phyloP scores from a whole-genome alignment of 2,797 vertebrate species.

The Lycodopsis pacificus region DNA sequence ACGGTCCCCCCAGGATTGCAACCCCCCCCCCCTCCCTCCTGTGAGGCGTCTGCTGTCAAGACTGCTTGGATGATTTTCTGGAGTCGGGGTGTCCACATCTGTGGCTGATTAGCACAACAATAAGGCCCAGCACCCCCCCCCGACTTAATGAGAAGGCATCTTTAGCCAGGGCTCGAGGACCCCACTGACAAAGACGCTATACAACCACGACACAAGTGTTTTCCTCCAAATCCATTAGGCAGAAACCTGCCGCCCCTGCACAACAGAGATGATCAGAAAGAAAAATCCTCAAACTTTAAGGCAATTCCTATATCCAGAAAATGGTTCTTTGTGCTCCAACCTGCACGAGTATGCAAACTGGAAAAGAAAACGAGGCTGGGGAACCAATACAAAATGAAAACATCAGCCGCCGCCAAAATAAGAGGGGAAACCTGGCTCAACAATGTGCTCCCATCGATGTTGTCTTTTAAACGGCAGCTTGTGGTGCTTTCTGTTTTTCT shows the following conservation, averaged over 20 bases:
- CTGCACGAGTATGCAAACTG: constrained; percentile 52
- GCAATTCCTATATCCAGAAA: constrained; percentile 26
- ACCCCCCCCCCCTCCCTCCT: constrained; percentile 42
- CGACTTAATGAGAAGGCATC: constrained; percentile 82
- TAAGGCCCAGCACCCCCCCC: constrained; percentile 71
- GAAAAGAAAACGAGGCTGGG: constrained; percentile 45
- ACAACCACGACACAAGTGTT: constrained; percentile 64
- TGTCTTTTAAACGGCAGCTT: constrained; percentile 58
- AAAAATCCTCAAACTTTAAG: constrained; percentile 9
- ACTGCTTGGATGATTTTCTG: constrained; percentile 79
- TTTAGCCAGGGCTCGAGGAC: constrained; percentile 69
- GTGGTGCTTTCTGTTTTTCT: constrained; percentile 53
- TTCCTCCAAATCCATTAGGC: constrained; percentile 59
- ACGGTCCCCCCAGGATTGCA: constrained; percentile 62
- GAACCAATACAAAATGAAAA: constrained; percentile 48
- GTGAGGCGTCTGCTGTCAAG: constrained; percentile 78
- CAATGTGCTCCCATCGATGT: constrained; percentile 19
- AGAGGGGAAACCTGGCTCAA: constrained; percentile 47
- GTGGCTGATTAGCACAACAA: constrained; percentile 88
- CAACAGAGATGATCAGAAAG: constrained; percentile 17
- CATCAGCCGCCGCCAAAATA: constrained; percentile 49
- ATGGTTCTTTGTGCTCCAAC: constrained; percentile 36
- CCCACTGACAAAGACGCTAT: constrained; percentile 71
- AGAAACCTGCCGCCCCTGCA: constrained; percentile 23
- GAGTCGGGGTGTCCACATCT: constrained; percentile 85